Evolutionary conservation across 2,888 invertebrate species (phyloP), one percentile per base, ranked within the genome.

Genomic region (Antheraea assamensis): DNA sequence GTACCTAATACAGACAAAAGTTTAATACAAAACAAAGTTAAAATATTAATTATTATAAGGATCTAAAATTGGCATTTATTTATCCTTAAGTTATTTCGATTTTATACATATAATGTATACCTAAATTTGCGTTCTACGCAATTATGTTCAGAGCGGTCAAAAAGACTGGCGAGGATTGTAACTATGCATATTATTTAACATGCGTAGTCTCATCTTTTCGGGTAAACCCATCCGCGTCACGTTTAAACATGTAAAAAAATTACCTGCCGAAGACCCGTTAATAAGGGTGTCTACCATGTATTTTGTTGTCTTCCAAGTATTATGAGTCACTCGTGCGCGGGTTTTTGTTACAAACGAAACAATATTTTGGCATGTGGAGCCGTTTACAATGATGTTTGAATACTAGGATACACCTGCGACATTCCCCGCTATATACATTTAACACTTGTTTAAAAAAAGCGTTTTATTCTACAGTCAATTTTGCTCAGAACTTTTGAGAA

Each of bases 221-320:
- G 58, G 5, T 24, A 58, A 58, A 58, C 58, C 58, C 58, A 58
- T 24, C 30, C 61, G 27, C 61, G 13, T 64, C 61, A 21, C 21
- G 61, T 64, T 17, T 30, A 5, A 64, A 58, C 24, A 24, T 58
- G 58, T 58, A 58, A 13, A 64, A 64, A 64, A 64, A 64, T 13
- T 64, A 64, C 61, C 61, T 64, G 61, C 27, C 10, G 30, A 64
- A 64, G 61, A 17, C 21, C 61, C 27, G 61, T 64, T 64, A 64
- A 64, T 64, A 64, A 64, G 61, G 61, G 61, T 64, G n/a, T n/a
- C n/a, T n/a, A 21, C 70, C 21, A n/a, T 70, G 21, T 42, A n/a
- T 35, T 70, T 70, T 70, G 42, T 70, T 49, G 49, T 49, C 5
- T 55, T 10, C 17, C 3, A 61, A 27, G 19, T 27, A 24, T 61